Conservation (phyloP, 2,797 vertebrate genomes). For the Enteromius anoplus region DNA sequence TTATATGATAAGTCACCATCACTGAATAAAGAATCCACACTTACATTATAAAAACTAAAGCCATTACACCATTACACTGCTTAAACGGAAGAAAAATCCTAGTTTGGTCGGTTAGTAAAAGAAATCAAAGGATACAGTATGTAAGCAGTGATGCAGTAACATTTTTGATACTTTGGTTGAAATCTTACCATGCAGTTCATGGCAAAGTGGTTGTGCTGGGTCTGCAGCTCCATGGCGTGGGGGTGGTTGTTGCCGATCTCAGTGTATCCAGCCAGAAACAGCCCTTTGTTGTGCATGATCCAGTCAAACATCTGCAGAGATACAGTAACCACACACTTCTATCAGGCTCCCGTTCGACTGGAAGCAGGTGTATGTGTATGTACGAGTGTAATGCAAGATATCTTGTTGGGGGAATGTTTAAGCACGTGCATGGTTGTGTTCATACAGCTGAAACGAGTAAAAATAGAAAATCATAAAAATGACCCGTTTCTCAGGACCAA, state of each 20-base stretch:
- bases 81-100: background rate
- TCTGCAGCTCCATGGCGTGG: conserved; percentile 95
- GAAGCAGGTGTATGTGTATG: conserved; percentile 1
- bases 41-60: background rate
- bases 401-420: background rate
- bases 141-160: background rate
- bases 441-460: conserved; percentile 42
- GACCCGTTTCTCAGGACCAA: conserved; percentile 59
- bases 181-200: conserved; percentile 97
- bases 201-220: conserved; percentile 98
- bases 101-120: background rate
- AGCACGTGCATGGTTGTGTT: conserved; percentile 32
- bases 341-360: background rate
- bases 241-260: conserved; percentile 98
- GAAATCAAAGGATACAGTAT: background rate
- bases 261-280: conserved; percentile 97
- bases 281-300: conserved; percentile 99
- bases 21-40: conserved; percentile 19
- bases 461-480: conserved; percentile 60
- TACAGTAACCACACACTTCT: conserved; percentile 14
- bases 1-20: conserved; percentile 32
- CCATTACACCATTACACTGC: background rate
- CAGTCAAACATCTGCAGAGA: conserved; percentile 96
- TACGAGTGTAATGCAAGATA: background rate
- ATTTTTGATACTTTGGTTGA: background rate